Evolutionary conservation across 2,113 vertebrate genomes (phyloP).

Genomic region (Cathartes aura): DNA sequence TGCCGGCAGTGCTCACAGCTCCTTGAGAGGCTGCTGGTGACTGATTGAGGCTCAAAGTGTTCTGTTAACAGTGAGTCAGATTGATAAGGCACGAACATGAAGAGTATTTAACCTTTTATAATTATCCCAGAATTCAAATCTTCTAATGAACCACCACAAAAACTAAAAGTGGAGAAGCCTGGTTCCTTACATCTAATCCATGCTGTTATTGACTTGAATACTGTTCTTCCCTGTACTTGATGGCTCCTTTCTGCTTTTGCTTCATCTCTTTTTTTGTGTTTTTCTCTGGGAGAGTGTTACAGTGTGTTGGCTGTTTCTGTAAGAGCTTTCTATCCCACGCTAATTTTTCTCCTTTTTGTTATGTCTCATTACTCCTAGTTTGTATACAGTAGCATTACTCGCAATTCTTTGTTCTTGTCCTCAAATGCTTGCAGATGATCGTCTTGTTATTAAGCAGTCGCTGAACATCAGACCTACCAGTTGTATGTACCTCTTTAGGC

Average conservation of each 20-base stretch:
- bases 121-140: background rate
- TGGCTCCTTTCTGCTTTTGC: background rate
- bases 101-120: background rate
- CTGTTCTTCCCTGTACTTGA: background rate
- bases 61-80: background rate
- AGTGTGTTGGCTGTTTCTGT: background rate
- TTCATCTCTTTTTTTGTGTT: background rate
- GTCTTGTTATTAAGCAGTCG: background rate
- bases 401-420: background rate
- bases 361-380: background rate
- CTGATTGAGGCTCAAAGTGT: background rate
- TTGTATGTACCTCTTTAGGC: background rate
- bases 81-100: fast-evolving
- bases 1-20: background rate
- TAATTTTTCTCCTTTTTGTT: background rate
- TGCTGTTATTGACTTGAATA: background rate
- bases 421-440: background rate
- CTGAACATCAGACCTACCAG: background rate
- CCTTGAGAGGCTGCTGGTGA: background rate
- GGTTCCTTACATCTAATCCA: background rate
- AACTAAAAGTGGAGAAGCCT: background rate
- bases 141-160: background rate
- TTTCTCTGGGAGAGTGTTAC: background rate
- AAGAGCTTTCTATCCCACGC: background rate
- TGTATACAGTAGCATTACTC: background rate